Conservation (phyloP, 2,888 invertebrate species). For the Cryptus armator region DNA sequence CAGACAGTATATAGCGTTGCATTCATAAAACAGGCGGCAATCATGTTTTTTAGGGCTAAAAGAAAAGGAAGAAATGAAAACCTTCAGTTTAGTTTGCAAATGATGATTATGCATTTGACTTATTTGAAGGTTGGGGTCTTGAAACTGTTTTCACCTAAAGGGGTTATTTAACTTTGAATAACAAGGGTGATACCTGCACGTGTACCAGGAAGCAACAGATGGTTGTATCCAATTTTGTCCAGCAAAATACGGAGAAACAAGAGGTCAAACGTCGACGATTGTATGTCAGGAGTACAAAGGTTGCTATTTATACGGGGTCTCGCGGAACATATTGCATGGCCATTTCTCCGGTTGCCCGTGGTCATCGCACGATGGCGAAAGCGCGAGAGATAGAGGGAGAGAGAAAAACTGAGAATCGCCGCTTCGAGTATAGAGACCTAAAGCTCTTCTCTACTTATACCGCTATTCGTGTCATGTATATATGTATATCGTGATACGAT, state of each 20-base stretch:
- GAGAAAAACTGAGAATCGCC: conserved; percentile 43
- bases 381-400: conserved; percentile 22
- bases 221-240: conserved; percentile 54
- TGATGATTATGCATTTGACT: too few relatives aligned
- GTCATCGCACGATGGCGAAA: conserved; percentile 68
- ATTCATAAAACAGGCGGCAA: too few relatives aligned
- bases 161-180: neutral
- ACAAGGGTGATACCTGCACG: neutral
- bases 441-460: conserved; percentile 17
- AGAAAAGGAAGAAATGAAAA: too few relatives aligned
- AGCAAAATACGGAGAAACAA: conserved; percentile 23
- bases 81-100: too few relatives aligned
- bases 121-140: too few relatives aligned
- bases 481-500: conserved; percentile 57
- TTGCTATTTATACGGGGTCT: conserved; percentile 58
- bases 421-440: conserved; percentile 19
- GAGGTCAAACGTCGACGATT: conserved; percentile 49
- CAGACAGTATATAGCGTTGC: too few relatives aligned
- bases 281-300: conserved; percentile 61
- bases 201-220: conserved; percentile 57
- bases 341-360: conserved; percentile 67
- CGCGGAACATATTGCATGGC: conserved; percentile 45
- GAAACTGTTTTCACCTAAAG: too few relatives aligned
- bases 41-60: too few relatives aligned
- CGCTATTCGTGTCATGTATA: conserved; percentile 26